phyloP scores from a whole-genome alignment of 2,888 invertebrate genomes.

The Harpalus rubripes region DNA sequence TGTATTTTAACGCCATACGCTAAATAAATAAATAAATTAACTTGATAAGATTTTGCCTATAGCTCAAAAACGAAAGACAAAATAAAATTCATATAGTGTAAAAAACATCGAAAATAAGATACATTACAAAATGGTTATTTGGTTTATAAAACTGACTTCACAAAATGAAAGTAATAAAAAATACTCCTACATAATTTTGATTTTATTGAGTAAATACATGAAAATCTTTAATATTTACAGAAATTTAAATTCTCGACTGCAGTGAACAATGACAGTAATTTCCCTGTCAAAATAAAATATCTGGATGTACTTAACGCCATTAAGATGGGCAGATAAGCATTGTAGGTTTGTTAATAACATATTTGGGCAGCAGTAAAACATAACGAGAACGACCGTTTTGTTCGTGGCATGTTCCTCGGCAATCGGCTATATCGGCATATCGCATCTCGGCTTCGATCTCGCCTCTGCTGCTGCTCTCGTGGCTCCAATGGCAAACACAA shows the following conservation, averaged over 20 bases:
- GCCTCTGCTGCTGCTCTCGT: neutral
- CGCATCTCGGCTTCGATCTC: neutral
- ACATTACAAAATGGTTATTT: too few species aligned
- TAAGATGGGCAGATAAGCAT: constrained; percentile 56
- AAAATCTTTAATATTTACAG: neutral
- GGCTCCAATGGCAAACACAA: constrained; percentile 55
- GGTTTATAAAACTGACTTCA: too few species aligned
- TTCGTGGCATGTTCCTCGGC: constrained; percentile 53
- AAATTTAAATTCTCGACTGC: neutral
- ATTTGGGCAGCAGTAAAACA: constrained; percentile 56
- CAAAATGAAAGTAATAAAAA: too few species aligned
- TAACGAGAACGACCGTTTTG: constrained; percentile 53
- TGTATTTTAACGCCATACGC: too few species aligned
- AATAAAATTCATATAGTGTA: too few species aligned
- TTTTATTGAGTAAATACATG: neutral
- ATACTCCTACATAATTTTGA: neutral
- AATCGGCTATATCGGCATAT: constrained; percentile 23
- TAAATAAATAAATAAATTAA: too few species aligned
- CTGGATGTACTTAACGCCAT: constrained; percentile 28
- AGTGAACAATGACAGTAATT: constrained; percentile 20
- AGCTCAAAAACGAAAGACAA: too few species aligned
- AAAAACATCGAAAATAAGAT: too few species aligned
- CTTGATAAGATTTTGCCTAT: too few species aligned
- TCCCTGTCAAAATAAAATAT: constrained; percentile 39
- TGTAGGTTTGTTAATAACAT: constrained; percentile 57